These are phyloP conservation scores for Dendrolimus punctatus DNA, from an alignment of 1,140 invertebrate species.

Conservation along the genomic window DNA sequence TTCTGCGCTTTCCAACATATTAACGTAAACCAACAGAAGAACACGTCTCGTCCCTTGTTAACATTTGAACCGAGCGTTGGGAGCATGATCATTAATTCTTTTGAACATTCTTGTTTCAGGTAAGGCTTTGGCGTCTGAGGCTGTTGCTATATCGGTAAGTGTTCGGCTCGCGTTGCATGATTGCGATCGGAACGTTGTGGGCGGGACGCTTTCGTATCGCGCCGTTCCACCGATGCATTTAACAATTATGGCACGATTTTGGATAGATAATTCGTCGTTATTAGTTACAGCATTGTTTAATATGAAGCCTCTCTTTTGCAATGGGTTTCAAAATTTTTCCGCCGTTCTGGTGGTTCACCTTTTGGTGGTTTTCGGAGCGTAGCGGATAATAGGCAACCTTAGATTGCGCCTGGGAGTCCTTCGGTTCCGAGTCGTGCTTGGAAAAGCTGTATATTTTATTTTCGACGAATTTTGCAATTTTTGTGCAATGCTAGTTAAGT, in stretches of 20 bases:
- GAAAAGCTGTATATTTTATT: slow-evolving; percentile 62
- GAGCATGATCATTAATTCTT: slow-evolving; percentile 1
- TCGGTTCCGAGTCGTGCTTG: slow-evolving; percentile 47
- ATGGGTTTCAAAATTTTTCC: slow-evolving; percentile 67
- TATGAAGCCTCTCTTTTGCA: slow-evolving; percentile 58
- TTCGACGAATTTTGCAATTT: slow-evolving; percentile 41
- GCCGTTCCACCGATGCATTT: slow-evolving; percentile 33
- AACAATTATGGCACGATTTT: slow-evolving; percentile 57
- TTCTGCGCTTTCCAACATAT: slow-evolving; percentile 42
- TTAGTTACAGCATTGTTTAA: slow-evolving; percentile 66
- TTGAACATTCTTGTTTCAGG: slow-evolving; percentile 47
- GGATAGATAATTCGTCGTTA: slow-evolving; percentile 51
- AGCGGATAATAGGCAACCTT: slow-evolving; percentile 67
- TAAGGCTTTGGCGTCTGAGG: slow-evolving; percentile 30
- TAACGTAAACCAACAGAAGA: slow-evolving; percentile 12
- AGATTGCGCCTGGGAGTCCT: slow-evolving; percentile 60
- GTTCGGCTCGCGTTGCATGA: slow-evolving; percentile 11
- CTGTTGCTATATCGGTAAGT: slow-evolving; percentile 24
- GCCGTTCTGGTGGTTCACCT: slow-evolving; percentile 54
- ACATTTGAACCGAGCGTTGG: slow-evolving; percentile 22
- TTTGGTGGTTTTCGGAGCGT: slow-evolving; percentile 70
- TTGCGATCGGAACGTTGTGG: slow-evolving; percentile 17
- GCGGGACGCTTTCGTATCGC: slow-evolving; percentile 20
- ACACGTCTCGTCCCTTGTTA: slow-evolving; percentile 28
- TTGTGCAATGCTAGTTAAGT: slow-evolving; percentile 29